A percentile compares a stretch with the other conserved stretches of the same genome.
phyloP scores from a whole-genome alignment of 37 sponge, comb jelly and placozoan genomes.

The Agelas oroides region DNA sequence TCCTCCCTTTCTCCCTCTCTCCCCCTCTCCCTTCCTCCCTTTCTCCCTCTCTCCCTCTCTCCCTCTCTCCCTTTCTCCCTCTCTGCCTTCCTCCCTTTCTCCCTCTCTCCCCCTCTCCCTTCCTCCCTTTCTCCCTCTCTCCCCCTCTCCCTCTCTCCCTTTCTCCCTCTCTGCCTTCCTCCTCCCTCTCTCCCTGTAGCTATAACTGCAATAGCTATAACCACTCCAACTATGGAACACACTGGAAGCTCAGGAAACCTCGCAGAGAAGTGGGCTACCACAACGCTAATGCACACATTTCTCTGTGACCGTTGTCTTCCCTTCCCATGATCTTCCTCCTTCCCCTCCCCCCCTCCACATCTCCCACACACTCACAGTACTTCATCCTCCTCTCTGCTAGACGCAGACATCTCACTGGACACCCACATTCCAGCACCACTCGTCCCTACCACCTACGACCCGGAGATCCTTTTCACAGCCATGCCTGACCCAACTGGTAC shows the following conservation, averaged over 20 bases:
- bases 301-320: too few relatives aligned
- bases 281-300: too few relatives aligned
- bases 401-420: constrained; percentile 12
- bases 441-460: background rate
- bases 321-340: too few relatives aligned
- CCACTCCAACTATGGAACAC: too few relatives aligned
- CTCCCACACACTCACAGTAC: background rate
- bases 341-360: background rate
- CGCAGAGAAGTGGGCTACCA: too few relatives aligned
- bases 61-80: constrained; percentile 12
- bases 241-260: too few relatives aligned
- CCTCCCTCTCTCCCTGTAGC: constrained; percentile 2
- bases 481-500: too few relatives aligned
- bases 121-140: constrained; percentile 44
- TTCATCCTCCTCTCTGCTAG: constrained; percentile 5
- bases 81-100: constrained; percentile 9
- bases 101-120: constrained; percentile 27
- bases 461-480: background rate
- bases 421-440: background rate
- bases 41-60: constrained; percentile 41
- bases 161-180: too few relatives aligned
- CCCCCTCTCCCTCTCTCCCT: constrained; percentile 42
- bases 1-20: constrained; percentile 53
- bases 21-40: constrained; percentile 51
- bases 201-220: too few relatives aligned